Evolutionary conservation across 1,140 invertebrate genomes (phyloP).

Genomic region (Drepana arcuata): DNA sequence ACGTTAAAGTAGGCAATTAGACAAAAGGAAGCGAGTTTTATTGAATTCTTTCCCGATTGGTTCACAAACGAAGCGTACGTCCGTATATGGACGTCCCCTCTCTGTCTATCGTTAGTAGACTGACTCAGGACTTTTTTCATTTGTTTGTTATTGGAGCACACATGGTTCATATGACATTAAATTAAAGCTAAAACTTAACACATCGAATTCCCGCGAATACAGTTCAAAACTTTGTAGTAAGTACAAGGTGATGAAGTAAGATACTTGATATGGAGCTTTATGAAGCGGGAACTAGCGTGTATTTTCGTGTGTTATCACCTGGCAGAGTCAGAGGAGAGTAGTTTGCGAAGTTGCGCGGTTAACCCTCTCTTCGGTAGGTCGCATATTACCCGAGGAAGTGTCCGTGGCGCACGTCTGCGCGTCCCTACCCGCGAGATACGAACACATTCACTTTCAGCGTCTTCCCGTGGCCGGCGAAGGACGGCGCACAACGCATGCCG

Average conservation of each 20-base stretch:
- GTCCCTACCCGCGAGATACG: constrained; percentile 22
- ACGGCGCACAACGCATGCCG: constrained; percentile 42
- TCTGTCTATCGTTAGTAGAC: constrained; percentile 36
- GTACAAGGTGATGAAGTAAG: no score
- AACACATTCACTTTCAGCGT: constrained; percentile 41
- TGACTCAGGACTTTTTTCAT: constrained; percentile 44
- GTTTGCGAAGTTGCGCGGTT: constrained; percentile 44
- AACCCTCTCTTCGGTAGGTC: constrained; percentile 35
- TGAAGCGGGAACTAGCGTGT: no score
- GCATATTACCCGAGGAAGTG: constrained; percentile 12
- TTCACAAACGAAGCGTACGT: constrained; percentile 62
- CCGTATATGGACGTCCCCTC: constrained; percentile 47
- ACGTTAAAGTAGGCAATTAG: constrained; percentile 68
- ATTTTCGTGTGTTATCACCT: constrained; percentile 26
- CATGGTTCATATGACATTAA: no score
- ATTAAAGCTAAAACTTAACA: no score
- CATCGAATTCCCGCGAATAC: constrained; percentile 25
- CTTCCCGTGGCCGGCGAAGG: constrained; percentile 39
- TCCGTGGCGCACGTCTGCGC: constrained; percentile 11
- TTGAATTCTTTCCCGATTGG: constrained; percentile 68
- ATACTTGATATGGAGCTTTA: no score
- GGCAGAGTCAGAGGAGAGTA: constrained; percentile 25
- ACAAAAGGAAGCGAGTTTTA: constrained; percentile 63
- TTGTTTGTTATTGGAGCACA: no score
- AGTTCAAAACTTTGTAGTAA: constrained; percentile 50